Percentiles rank a stretch among this genome's conserved stretches.
Evolutionary conservation across 1,140 invertebrate genomes (phyloP).

Genomic region (Anastatus disparis): DNA sequence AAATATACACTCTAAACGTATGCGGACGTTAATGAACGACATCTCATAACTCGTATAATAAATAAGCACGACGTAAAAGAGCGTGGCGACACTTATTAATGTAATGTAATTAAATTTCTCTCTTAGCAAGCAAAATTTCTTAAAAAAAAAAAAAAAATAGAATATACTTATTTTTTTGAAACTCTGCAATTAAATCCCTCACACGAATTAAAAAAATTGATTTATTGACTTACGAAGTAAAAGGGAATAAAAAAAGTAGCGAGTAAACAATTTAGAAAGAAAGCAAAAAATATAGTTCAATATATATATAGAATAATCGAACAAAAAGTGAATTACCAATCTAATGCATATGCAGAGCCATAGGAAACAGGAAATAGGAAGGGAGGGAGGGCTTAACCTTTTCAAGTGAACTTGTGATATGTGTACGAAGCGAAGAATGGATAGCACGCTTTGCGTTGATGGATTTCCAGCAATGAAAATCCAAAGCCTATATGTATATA

Average conservation of each 20-base stretch:
- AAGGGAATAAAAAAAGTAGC: neutral
- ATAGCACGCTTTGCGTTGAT: neutral
- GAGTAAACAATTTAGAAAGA: too few species aligned
- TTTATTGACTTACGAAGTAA: neutral
- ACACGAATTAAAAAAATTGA: too few species aligned
- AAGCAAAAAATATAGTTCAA: neutral
- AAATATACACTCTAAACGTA: neutral
- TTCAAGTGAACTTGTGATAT: too few species aligned
- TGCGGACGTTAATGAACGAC: neutral
- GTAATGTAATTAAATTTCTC: neutral
- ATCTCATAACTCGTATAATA: neutral
- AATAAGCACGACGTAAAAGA: neutral
- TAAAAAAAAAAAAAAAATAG: too few species aligned
- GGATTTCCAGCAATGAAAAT: neutral
- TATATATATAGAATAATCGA: too few species aligned
- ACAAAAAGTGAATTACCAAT: neutral
- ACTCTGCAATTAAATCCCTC: too few species aligned
- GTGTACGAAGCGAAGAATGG: too few species aligned
- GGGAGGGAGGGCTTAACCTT: too few species aligned
- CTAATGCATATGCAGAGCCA: slow-evolving; percentile 3
- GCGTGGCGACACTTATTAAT: neutral
- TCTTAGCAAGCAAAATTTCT: neutral
- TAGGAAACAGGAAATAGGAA: too few species aligned
- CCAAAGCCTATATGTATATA: too few species aligned
- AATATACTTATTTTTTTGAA: too few species aligned